Evolutionary conservation across 2,888 invertebrate species (phyloP), one percentile per base, ranked within the genome.

Genomic region (Clostera curtula): DNA sequence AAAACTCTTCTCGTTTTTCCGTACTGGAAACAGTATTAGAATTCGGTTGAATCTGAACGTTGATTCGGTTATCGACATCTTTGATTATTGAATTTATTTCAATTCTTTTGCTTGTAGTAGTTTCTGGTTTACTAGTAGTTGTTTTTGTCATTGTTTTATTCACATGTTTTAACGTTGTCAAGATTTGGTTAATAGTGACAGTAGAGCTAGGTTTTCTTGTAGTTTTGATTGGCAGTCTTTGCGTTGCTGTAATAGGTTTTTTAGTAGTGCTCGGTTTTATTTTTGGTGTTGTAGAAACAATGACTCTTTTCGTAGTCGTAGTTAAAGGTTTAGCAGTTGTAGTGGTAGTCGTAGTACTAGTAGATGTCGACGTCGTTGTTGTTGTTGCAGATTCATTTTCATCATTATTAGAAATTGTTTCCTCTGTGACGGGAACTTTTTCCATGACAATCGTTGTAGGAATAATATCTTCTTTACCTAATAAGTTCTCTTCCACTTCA

Each of bases 391-490:
- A 34, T 20, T 40, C 27, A 31, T 41, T 36, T 18, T 28, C 31
- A 28, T 46, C 50, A 11, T 44, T 39, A 12, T 40, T 25, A n/a
- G 32, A 13, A 6, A 47, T 26, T 8, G 40, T 21, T 34, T 49
- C 56, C 28, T 50, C 49, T 4, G 55, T 56, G 2, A 44, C 40
- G 13, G 33, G 33, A 12, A 35, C 33, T 18, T 55, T 47, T 1
- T 35, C 24, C 10, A 36, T 49, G 14, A 46, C 37, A 9, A 51
- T 41, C 4, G 57, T 48, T 8, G 59, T 49, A 1, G 62, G 47
- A 38, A 47, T 49, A 25, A 25, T 54, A 13, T 62, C 70, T 56
- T 79, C 72, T 49, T 76, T 76, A 25, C 74, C 68, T 2, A 67
- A 33, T 3, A 46, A 52, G 43, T 68, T 63, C 4, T 65, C 61